phyloP scores from a whole-genome alignment of 37 sponge, comb jelly and placozoan genomes.

The Halichondria panicea region DNA sequence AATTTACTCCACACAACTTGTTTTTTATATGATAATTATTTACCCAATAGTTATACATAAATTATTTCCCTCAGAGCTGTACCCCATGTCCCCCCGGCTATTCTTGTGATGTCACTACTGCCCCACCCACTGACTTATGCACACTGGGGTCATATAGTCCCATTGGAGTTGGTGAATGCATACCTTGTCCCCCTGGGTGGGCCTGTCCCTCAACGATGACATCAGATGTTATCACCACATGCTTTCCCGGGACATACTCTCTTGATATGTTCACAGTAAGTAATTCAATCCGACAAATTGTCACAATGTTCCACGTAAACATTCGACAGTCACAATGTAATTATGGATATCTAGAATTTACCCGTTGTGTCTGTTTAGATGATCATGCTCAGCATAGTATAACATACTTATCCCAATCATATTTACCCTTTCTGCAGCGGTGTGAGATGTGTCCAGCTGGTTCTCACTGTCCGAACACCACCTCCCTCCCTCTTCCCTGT shows the following conservation, averaged over 20 bases:
- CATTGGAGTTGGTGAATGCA: not conserved
- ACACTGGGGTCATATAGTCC: not conserved
- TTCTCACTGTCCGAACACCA: not conserved
- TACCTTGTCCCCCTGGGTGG: not conserved
- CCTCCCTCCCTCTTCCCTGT: not conserved
- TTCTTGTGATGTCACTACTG: not conserved
- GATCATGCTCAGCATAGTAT: not conserved
- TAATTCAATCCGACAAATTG: not conserved
- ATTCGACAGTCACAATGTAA: not conserved
- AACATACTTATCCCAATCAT: not conserved
- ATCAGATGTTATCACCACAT: not conserved
- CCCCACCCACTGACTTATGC: not conserved
- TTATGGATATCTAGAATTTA: not conserved
- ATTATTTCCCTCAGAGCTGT: not conserved
- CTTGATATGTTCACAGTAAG: slow-evolving; percentile 7
- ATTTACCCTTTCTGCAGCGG: not conserved
- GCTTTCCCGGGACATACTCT: not conserved
- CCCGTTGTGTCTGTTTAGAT: not conserved
- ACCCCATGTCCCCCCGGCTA: slow-evolving; percentile 6
- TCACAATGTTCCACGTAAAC: not conserved
- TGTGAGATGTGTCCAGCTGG: slow-evolving; percentile 3
- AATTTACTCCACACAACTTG: not conserved
- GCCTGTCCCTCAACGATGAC: not conserved
- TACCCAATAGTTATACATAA: no score
- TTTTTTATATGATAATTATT: not conserved